phyloP scores from a whole-genome alignment of 35 echinoderm and acorn worm species.

The Heliocidaris tuberculata region DNA sequence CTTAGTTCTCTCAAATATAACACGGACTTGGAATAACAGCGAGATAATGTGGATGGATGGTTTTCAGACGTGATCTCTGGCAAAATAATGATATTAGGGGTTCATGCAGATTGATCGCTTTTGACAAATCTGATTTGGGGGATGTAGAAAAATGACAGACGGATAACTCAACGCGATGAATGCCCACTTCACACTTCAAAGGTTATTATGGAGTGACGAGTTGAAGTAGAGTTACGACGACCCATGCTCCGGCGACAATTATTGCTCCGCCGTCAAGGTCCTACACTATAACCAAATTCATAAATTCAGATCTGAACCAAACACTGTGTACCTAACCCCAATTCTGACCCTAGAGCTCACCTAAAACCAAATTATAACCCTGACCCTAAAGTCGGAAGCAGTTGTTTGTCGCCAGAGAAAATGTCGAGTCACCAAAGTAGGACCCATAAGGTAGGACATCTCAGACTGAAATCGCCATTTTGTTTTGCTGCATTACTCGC shows the following conservation, averaged over 20 bases:
- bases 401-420: too few relatives aligned
- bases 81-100: conserved; percentile 11
- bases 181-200: background rate
- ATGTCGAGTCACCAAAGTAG: too few relatives aligned
- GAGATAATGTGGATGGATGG: conserved; percentile 9
- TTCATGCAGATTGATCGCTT: conserved; percentile 1
- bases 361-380: too few relatives aligned
- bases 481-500: background rate
- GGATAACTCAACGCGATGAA: background rate
- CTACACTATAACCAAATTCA: too few relatives aligned
- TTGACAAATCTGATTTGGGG: background rate
- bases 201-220: background rate
- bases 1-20: background rate
- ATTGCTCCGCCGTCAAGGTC: too few relatives aligned
- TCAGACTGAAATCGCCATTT: background rate
- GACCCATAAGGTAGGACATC: too few relatives aligned
- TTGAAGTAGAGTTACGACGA: too few relatives aligned
- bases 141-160: conserved; percentile 10
- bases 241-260: too few relatives aligned
- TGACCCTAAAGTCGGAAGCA: too few relatives aligned
- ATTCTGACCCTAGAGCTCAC: too few relatives aligned
- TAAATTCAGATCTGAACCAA: too few relatives aligned
- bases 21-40: background rate
- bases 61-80: background rate
- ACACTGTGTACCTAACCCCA: too few relatives aligned